Percentiles rank a stretch among this genome's conserved stretches.
Conservation (phyloP, 2,797 vertebrate species). For the Adelosebastes latens region DNA sequence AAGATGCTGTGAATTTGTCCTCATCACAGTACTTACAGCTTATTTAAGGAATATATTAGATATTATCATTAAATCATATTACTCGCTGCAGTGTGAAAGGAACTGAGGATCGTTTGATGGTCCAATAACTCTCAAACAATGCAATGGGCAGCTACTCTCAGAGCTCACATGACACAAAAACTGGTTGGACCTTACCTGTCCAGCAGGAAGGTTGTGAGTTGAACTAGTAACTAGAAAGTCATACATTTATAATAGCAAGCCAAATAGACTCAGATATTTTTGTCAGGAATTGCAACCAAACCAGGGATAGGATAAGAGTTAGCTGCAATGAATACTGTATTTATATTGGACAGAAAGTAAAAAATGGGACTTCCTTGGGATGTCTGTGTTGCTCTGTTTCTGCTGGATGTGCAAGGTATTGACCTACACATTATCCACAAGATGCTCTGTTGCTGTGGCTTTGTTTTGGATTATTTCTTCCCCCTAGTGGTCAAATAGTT, state of each 20-base stretch:
- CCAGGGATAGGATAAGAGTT: background rate
- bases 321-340: background rate
- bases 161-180: background rate
- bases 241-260: no score
- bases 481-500: slow-evolving; percentile 2
- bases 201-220: background rate
- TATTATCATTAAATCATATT: background rate
- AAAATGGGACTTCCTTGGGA: background rate
- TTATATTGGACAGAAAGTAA: background rate
- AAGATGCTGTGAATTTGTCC: background rate
- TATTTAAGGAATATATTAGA: background rate
- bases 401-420: background rate
- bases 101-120: background rate
- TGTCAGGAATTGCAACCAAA: background rate
- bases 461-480: slow-evolving; percentile 4
- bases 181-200: background rate
- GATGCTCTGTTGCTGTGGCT: background rate
- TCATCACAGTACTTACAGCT: background rate
- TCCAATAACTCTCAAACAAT: background rate
- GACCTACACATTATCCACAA: background rate
- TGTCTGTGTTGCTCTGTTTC: background rate
- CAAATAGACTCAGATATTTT: no score
- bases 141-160: background rate
- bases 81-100: background rate
- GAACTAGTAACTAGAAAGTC: background rate